Conservation (phyloP, 2,113 vertebrate genomes). For the Athene cunicularia region DNA sequence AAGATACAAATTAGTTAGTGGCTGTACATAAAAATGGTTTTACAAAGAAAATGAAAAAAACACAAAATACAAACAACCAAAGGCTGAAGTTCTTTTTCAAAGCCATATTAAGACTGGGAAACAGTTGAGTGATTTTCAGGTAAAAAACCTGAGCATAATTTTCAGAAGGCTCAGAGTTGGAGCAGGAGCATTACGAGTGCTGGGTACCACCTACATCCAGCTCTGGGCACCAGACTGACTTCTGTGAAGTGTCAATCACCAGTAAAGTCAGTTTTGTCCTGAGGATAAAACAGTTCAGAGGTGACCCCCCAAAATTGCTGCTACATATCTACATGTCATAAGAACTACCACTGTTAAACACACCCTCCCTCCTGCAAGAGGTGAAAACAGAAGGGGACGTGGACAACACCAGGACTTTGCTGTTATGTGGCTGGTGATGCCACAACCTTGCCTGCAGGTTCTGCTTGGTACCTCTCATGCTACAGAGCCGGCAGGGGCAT, state of each 20-base stretch:
- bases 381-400: background rate
- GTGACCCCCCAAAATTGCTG: background rate
- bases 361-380: background rate
- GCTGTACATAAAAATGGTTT: background rate
- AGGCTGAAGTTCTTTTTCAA: background rate
- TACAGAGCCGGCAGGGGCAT: background rate
- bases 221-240: background rate
- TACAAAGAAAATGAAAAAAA: background rate
- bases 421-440: background rate
- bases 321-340: background rate
- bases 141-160: background rate
- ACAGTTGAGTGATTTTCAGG: background rate
- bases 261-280: background rate
- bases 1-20: background rate
- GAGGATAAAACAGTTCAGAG: background rate
- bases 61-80: background rate
- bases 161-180: background rate
- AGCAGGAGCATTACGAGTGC: fast-evolving
- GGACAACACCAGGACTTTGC: background rate
- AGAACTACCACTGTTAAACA: background rate
- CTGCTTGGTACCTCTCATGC: background rate
- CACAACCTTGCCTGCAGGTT: fast-evolving
- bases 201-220: background rate
- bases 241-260: background rate
- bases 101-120: background rate